These are phyloP conservation scores for Varroa destructor DNA, from an alignment of 1,140 invertebrate genomes.

Conservation along the genomic window DNA sequence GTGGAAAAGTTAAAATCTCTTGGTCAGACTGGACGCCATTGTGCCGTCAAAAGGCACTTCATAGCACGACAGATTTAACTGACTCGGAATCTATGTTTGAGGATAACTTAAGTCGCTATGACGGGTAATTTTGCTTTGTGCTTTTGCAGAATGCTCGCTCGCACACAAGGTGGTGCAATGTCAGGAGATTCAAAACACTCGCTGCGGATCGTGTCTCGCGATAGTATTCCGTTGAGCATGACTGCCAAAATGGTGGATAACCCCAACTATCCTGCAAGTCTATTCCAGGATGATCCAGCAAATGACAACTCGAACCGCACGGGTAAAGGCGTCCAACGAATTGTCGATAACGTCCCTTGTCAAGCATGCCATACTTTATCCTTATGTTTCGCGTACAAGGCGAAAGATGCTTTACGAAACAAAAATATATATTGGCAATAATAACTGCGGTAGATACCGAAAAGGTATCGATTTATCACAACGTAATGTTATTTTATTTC, in stretches of 20 bases:
- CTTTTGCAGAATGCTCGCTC: slow-evolving; percentile 17
- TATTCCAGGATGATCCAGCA: slow-evolving; percentile 4
- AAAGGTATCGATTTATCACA: too few species aligned
- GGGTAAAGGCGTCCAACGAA: neutral
- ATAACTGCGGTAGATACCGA: too few species aligned
- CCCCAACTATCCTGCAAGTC: slow-evolving; percentile 38
- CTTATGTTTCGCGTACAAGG: neutral
- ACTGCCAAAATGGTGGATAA: slow-evolving; percentile 39
- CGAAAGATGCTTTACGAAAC: too few species aligned
- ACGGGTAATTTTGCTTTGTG: neutral
- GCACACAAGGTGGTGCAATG: neutral
- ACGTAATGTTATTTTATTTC: too few species aligned
- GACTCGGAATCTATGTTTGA: too few species aligned
- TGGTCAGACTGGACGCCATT: too few species aligned
- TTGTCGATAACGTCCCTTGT: neutral
- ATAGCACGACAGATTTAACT: too few species aligned
- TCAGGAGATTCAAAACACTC: neutral
- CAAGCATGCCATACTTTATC: slow-evolving; percentile 22
- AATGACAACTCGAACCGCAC: neutral
- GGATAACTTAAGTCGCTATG: too few species aligned
- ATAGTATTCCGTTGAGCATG: slow-evolving; percentile 38
- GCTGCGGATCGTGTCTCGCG: slow-evolving; percentile 31
- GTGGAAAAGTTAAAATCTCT: too few species aligned
- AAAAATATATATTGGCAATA: too few species aligned
- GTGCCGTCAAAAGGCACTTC: too few species aligned